These are phyloP conservation scores for Cebus imitator DNA, from an alignment of 2,113 vertebrate genomes.

Conservation along the genomic window DNA sequence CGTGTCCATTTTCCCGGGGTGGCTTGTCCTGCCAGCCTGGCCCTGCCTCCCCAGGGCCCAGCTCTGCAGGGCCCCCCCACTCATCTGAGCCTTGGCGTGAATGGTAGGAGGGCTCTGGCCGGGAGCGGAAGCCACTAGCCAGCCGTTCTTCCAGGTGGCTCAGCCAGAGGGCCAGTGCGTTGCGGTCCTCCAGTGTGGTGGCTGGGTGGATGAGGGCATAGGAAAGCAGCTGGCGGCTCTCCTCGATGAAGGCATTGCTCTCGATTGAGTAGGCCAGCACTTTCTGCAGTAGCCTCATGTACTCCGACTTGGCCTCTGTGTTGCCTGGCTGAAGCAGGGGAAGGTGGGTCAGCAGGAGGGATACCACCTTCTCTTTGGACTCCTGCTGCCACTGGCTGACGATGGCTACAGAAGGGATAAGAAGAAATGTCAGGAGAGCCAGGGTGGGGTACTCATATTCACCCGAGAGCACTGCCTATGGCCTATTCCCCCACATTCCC, in stretches of 20 bases:
- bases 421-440: not conserved
- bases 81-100: slow-evolving; percentile 93
- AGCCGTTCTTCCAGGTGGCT: slow-evolving; percentile 95
- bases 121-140: slow-evolving; percentile 85
- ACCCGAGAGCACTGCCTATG: not conserved
- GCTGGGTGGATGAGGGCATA: slow-evolving; percentile 97
- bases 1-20: slow-evolving; percentile 92
- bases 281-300: slow-evolving; percentile 96
- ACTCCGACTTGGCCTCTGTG: slow-evolving; percentile 94
- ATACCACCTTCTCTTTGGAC: slow-evolving; percentile 93
- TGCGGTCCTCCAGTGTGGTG: slow-evolving; percentile 96
- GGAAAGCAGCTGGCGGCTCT: slow-evolving; percentile 95
- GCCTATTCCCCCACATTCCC: not conserved
- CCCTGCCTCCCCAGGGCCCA: slow-evolving; percentile 87
- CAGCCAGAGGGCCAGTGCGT: slow-evolving; percentile 94
- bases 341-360: slow-evolving; percentile 93
- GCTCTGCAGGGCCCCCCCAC: slow-evolving; percentile 87
- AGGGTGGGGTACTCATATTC: not conserved
- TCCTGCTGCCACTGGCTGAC: slow-evolving; percentile 96
- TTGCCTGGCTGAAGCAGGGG: slow-evolving; percentile 96
- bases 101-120: slow-evolving; percentile 87
- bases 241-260: slow-evolving; percentile 96
- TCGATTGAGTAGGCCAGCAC: slow-evolving; percentile 96
- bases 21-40: slow-evolving; percentile 92
- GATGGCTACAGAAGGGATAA: slow-evolving; percentile 82